Conservation (phyloP, 1,140 invertebrate species). For the Polypedilum pembai region DNA sequence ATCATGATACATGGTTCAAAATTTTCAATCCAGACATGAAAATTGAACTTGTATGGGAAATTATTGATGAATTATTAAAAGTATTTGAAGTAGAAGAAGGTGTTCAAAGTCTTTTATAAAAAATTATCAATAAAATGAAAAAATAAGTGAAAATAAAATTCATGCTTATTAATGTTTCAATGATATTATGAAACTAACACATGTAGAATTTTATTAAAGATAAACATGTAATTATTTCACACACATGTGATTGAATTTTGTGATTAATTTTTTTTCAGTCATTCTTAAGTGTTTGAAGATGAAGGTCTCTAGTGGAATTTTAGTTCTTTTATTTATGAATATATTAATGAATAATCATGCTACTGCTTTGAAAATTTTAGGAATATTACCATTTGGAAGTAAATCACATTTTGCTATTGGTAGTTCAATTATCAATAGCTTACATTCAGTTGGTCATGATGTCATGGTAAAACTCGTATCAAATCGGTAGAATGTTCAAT, state of each 20-base stretch:
- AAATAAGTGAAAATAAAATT: background rate
- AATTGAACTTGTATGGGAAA: background rate
- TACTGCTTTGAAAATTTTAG: constrained; percentile 48
- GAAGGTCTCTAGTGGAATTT: background rate
- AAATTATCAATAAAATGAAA: background rate
- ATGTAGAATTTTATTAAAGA: background rate
- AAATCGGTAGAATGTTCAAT: too few species aligned
- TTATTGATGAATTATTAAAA: constrained; percentile 16
- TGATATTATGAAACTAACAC: too few species aligned
- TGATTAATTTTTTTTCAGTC: background rate
- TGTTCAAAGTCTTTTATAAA: background rate
- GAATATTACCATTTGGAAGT: constrained; percentile 50
- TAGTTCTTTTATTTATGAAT: background rate
- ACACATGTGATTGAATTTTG: background rate
- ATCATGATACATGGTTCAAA: background rate
- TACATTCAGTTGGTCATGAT: constrained; percentile 58
- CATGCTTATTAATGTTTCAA: too few species aligned
- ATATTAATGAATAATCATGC: background rate
- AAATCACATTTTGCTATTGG: constrained; percentile 58
- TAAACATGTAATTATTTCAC: background rate
- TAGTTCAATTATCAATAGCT: constrained; percentile 51
- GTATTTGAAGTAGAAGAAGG: background rate
- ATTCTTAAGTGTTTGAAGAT: background rate
- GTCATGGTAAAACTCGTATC: constrained; percentile 45
- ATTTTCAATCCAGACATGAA: background rate